Evolutionary conservation across 2,113 vertebrate species (phyloP).

Genomic region (Perca fluviatilis): DNA sequence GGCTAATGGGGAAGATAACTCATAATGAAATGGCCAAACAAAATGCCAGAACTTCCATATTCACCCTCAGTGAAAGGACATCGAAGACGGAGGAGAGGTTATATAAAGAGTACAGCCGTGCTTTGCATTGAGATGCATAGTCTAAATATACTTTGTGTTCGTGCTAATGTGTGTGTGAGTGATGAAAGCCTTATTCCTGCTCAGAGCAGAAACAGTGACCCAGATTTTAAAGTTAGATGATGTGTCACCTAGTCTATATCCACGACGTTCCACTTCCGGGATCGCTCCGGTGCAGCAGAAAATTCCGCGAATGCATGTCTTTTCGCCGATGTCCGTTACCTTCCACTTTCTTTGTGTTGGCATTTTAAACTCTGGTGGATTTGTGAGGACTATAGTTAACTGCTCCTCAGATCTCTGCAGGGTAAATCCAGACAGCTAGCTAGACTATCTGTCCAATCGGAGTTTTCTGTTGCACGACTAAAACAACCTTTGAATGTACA

Average conservation of each 20-base stretch:
- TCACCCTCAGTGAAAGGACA: constrained; percentile 69
- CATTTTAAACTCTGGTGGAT: too few relatives aligned
- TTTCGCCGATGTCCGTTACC: too few relatives aligned
- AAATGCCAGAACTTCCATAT: constrained; percentile 80
- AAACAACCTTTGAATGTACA: too few relatives aligned
- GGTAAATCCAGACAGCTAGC: too few relatives aligned
- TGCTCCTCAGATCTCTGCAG: too few relatives aligned
- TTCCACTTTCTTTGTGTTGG: too few relatives aligned
- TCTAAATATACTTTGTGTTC: constrained; percentile 5
- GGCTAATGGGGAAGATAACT: constrained; percentile 80
- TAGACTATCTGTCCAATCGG: too few relatives aligned
- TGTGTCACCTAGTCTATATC: background rate
- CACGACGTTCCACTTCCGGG: too few relatives aligned
- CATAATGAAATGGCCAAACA: constrained; percentile 76
- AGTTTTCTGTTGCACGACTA: too few relatives aligned
- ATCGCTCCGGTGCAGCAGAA: too few relatives aligned
- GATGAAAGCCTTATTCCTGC: constrained; percentile 1
- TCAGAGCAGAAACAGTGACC: constrained; percentile 15
- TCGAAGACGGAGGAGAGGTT: constrained; percentile 49
- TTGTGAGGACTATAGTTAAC: too few relatives aligned
- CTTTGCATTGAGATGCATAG: constrained; percentile 43
- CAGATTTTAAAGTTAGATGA: background rate
- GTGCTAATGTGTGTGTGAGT: background rate
- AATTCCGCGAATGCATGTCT: too few relatives aligned
- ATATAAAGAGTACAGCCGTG: constrained; percentile 45